Conservation (phyloP, 2,888 invertebrate species). For the Coleophora deauratella region DNA sequence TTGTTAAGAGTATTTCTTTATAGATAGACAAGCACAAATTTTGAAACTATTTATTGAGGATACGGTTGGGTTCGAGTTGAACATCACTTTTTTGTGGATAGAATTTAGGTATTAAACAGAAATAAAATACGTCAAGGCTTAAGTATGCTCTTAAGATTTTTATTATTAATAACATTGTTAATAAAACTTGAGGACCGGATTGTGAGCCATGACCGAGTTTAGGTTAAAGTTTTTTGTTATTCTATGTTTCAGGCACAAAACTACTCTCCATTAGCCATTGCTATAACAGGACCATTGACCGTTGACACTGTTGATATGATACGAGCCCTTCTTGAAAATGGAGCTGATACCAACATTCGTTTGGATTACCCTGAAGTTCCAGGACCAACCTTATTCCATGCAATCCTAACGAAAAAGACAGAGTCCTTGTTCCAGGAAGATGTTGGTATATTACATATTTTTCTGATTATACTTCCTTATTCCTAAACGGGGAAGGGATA, state of each 20-base stretch:
- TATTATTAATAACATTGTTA: not conserved
- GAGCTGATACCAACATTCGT: constrained; percentile 35
- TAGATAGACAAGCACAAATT: not conserved
- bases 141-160: not conserved
- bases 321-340: constrained; percentile 37
- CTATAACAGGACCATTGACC: constrained; percentile 37
- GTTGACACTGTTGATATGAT: constrained; percentile 36
- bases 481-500: not conserved
- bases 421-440: constrained; percentile 35
- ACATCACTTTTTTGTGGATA: not conserved
- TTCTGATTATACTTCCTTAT: not conserved
- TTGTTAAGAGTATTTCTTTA: not conserved
- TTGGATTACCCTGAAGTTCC: constrained; percentile 19
- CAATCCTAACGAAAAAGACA: constrained; percentile 33
- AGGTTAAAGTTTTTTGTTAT: not conserved
- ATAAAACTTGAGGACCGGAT: not conserved
- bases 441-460: constrained; percentile 13
- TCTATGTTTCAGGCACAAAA: constrained; percentile 28
- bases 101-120: not conserved
- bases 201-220: too few relatives aligned
- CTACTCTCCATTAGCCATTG: constrained; percentile 45
- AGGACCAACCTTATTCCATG: constrained; percentile 53
- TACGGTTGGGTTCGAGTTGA: not conserved
- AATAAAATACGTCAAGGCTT: not conserved
- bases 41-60: not conserved